A percentile compares a stretch with the other conserved stretches of the same genome.
phyloP scores from a whole-genome alignment of 23 tunicate species.

The Pegea sp. region DNA sequence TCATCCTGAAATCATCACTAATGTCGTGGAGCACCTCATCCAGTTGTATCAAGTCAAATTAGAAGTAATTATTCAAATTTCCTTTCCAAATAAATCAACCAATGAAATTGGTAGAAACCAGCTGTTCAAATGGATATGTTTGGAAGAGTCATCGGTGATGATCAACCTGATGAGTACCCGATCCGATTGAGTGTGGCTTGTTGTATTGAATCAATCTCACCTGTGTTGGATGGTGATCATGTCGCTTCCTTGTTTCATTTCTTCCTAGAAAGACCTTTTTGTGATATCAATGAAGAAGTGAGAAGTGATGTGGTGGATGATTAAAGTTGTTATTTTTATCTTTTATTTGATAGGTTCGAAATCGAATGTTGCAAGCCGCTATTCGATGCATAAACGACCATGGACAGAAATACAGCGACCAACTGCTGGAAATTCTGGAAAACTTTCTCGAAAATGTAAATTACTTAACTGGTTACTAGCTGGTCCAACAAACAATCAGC shows the following conservation, averaged over 20 bases:
- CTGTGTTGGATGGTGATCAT: slow-evolving; percentile 27
- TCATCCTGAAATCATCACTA: slow-evolving; percentile 6
- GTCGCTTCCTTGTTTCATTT: slow-evolving; percentile 29
- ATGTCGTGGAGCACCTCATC: slow-evolving; percentile 12
- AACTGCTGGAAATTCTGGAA: slow-evolving; percentile 24
- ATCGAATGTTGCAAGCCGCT: slow-evolving; percentile 54
- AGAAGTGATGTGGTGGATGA: not conserved
- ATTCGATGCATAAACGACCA: slow-evolving; percentile 61
- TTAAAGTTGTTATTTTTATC: not conserved
- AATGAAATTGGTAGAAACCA: slow-evolving; percentile 16
- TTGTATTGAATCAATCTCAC: slow-evolving; percentile 26
- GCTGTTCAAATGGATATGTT: slow-evolving; percentile 38
- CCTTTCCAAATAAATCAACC: not conserved
- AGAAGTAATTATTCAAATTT: slow-evolving; percentile 12
- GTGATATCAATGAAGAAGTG: slow-evolving; percentile 43
- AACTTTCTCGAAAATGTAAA: slow-evolving; percentile 43
- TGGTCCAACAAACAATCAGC: too few relatives aligned
- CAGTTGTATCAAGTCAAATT: slow-evolving; percentile 24
- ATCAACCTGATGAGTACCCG: slow-evolving; percentile 59
- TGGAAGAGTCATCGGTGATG: slow-evolving; percentile 43
- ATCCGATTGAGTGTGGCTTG: slow-evolving; percentile 41
- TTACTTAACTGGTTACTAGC: too few relatives aligned
- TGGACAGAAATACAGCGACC: slow-evolving; percentile 23
- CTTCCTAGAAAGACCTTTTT: slow-evolving; percentile 55
- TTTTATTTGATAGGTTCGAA: slow-evolving; percentile 24